Evolutionary conservation across 2,113 vertebrate genomes (phyloP).

Genomic region (Equus quagga): DNA sequence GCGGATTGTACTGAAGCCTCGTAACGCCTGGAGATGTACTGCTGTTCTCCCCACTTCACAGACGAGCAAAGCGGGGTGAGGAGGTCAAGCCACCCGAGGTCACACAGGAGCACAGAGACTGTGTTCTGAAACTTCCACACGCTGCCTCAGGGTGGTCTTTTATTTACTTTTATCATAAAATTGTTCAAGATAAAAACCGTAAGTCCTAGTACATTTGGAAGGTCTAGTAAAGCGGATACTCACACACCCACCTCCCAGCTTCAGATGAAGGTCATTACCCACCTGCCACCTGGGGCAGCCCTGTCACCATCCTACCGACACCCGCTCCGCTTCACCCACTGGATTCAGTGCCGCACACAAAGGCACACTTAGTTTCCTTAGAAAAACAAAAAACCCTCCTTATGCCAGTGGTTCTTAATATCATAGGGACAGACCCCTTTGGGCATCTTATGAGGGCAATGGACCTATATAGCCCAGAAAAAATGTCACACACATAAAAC

Average conservation of each 20-base stretch:
- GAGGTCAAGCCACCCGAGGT: neutral
- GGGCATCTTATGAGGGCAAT: neutral
- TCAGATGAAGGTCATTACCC: neutral
- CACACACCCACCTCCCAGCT: neutral
- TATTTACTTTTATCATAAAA: neutral
- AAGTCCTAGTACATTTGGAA: neutral
- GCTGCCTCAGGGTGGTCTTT: neutral
- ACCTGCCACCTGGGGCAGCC: neutral
- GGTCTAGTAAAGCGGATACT: neutral
- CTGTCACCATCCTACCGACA: too few relatives aligned
- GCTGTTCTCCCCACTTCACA: neutral
- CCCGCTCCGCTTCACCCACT: neutral
- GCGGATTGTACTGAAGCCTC: accelerated
- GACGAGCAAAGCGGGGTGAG: too few relatives aligned
- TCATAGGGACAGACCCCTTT: neutral
- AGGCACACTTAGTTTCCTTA: neutral
- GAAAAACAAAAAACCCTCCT: neutral
- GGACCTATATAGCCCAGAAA: neutral
- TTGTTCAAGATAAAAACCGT: neutral
- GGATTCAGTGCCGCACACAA: neutral
- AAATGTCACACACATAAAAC: neutral
- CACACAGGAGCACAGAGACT: neutral
- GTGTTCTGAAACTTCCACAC: neutral
- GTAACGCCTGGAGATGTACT: neutral
- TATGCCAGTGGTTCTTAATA: neutral